Conservation (phyloP, 2,888 invertebrate genomes). For the Lasioglossum calceatum region DNA sequence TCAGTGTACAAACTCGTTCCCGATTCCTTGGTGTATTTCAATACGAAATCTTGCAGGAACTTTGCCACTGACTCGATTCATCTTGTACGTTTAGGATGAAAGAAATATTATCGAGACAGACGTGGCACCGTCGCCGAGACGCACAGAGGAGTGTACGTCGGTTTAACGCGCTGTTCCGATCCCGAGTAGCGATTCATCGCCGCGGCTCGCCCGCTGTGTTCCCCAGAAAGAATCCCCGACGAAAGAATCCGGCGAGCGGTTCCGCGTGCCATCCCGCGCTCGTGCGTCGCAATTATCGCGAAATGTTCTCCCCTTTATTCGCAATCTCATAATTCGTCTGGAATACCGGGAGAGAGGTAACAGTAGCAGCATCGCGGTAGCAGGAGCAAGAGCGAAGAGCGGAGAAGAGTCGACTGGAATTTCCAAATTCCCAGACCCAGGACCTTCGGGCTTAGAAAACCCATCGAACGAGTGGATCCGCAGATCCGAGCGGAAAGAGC, state of each 20-base stretch:
- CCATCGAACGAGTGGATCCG: background rate
- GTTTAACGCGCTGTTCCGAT: slow-evolving; percentile 1
- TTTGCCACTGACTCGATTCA: background rate
- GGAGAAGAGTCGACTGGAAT: background rate
- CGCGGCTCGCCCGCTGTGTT: slow-evolving; percentile 1
- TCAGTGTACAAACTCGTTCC: background rate
- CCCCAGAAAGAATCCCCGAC: slow-evolving; percentile 26
- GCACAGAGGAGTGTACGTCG: background rate
- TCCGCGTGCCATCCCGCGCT: slow-evolving; percentile 35
- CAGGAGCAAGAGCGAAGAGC: background rate
- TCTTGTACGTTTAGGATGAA: too few relatives aligned
- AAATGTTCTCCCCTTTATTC: slow-evolving; percentile 21
- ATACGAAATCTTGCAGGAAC: background rate
- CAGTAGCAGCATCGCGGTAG: background rate
- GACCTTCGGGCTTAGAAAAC: background rate
- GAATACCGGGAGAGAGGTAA: background rate
- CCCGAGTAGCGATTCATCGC: background rate
- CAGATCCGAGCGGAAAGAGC: slow-evolving; percentile 14
- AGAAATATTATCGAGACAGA: background rate
- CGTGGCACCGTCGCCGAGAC: background rate
- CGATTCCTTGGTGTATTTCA: background rate
- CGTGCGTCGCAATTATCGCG: slow-evolving; percentile 39
- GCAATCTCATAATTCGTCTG: slow-evolving; percentile 27
- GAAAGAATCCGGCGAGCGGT: slow-evolving; percentile 33
- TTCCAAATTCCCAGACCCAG: slow-evolving; percentile 7